Base-by-base conservation (phyloP, 2,888 invertebrate species). In the Mycogona germanica region DNA sequence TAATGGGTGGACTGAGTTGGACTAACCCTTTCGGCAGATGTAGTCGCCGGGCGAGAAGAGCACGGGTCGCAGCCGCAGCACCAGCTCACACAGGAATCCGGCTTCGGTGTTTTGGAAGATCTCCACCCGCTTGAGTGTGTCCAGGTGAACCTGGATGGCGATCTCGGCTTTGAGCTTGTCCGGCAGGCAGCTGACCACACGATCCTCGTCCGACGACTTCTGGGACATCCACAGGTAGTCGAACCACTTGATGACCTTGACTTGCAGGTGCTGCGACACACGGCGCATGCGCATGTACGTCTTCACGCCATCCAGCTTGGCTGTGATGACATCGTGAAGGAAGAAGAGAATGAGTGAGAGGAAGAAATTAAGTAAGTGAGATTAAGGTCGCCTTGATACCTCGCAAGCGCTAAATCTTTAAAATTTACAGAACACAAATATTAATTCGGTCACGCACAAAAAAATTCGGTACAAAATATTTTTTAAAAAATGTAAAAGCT, bases 91-190 rank as follows among this genome's bases (percentile, higher is more conserved):
- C 60, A 97, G 80, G 76, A 97, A 97, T 55, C 97, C 97, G 57
- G 96, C 96, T 73, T 97, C 97, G 50, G 96, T 97, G 73, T 96
- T 95, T 76, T 97, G 96, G 75, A 97, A 97, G 69, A 97, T 97
- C 75, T 97, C 96, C 68, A 97, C 93, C 71, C 92, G 77, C 73
- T 93, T 93, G 70, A 97, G 76, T 59, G 96, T 97, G 75, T 97
- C 96, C 73, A 97, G 78, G 72, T 97, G 96, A 64, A 97, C 96
- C 75, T 97, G 96, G 73, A 97, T 96, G 67, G 96, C 96, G 68
- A 97, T 97, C 75, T 97, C 97, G 57, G 96, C 96, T 74, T 96
- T 96, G 66, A 96, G 79, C 73, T 96, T 95, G 75, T 96, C 95
- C 61, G 92, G 92, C 67, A 93, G 79, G 75, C 89, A 92, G 67